Percentiles rank a stretch among this genome's conserved stretches.
Evolutionary conservation across 2,888 invertebrate species (phyloP).

Genomic region (Pseudococcus viburni): DNA sequence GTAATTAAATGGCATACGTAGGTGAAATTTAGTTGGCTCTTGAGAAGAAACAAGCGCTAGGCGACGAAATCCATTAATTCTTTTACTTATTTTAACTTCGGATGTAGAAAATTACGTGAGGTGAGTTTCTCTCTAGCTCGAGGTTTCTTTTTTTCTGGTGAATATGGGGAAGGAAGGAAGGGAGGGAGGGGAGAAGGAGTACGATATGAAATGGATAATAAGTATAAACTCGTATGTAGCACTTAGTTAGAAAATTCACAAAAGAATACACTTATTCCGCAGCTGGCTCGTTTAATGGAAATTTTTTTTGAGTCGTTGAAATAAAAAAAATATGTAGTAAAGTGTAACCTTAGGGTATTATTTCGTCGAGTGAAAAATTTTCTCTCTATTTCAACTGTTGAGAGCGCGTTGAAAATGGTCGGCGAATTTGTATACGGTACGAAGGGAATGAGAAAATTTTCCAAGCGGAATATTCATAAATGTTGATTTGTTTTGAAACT

Average conservation of each 20-base stretch:
- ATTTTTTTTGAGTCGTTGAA: neutral
- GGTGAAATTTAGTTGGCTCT: neutral
- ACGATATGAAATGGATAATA: no score
- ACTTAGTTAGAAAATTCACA: neutral
- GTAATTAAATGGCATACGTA: neutral
- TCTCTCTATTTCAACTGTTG: neutral
- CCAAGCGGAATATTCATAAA: neutral
- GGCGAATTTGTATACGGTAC: neutral
- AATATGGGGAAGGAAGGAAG: no score
- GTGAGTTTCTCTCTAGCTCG: no score
- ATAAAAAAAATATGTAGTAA: neutral
- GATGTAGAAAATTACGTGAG: no score
- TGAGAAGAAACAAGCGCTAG: no score
- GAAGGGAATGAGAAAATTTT: neutral
- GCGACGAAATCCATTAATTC: no score
- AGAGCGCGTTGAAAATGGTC: neutral
- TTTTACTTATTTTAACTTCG: no score
- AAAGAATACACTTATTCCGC: neutral
- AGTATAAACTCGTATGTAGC: no score
- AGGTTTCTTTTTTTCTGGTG: no score
- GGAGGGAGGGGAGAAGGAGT: no score
- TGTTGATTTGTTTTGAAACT: conserved; percentile 38
- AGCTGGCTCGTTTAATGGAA: neutral
- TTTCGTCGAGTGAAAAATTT: neutral
- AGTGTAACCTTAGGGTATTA: neutral